Percentiles rank a stretch among this genome's conserved stretches.
phyloP scores from a whole-genome alignment of 1,140 invertebrate genomes.

The Temnothorax longispinosus region DNA sequence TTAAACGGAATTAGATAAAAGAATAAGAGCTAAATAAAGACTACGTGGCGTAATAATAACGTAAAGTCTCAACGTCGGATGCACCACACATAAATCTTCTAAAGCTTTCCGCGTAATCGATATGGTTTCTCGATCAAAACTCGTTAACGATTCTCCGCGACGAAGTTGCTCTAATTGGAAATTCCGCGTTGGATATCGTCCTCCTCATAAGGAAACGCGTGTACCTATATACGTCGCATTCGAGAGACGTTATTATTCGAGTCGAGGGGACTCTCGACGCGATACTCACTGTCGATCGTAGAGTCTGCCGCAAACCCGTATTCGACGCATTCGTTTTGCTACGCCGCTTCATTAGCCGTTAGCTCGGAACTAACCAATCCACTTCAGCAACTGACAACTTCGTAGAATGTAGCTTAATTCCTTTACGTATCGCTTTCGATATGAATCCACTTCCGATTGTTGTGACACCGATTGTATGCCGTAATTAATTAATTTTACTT shows the following conservation, averaged over 20 bases:
- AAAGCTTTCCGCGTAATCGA: constrained; percentile 64
- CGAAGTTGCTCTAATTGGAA: constrained; percentile 71
- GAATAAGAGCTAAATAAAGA: background rate
- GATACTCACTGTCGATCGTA: constrained; percentile 40
- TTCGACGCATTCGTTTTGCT: constrained; percentile 51
- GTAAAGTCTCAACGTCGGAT: constrained; percentile 11
- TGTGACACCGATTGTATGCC: background rate
- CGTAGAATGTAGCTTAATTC: constrained; percentile 10
- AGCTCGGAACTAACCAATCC: constrained; percentile 32
- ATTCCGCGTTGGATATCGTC: constrained; percentile 59
- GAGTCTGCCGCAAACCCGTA: constrained; percentile 45
- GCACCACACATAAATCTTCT: constrained; percentile 61
- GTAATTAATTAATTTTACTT: background rate
- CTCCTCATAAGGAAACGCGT: constrained; percentile 53
- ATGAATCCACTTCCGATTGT: background rate
- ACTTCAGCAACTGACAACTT: constrained; percentile 40
- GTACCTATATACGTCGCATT: constrained; percentile 34
- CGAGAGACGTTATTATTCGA: constrained; percentile 66
- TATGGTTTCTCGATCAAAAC: constrained; percentile 72
- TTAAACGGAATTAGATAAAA: background rate
- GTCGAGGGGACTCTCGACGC: constrained; percentile 26
- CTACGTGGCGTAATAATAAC: constrained; percentile 13
- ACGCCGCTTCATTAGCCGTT: constrained; percentile 61
- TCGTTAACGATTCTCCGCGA: constrained; percentile 70
- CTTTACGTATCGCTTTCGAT: constrained; percentile 12